Evolutionary conservation across 2,797 vertebrate species (phyloP), one percentile per base, ranked within the genome.

Genomic region (Psittacula derbiana): DNA sequence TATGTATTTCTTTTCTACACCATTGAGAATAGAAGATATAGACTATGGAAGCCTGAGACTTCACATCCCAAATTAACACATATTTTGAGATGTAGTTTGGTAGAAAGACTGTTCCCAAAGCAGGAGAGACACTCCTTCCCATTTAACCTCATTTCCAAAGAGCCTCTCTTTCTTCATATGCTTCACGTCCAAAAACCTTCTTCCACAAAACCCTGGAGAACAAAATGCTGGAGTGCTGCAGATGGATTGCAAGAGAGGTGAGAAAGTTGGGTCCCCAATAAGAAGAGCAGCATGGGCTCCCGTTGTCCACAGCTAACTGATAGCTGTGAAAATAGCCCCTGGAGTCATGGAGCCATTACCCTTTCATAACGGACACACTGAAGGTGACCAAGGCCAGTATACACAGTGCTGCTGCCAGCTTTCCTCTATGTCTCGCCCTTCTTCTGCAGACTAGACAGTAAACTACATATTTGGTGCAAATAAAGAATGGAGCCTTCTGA

Each of bases 401-500:
- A 95, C 52, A 88, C 88, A 93, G 66, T 1, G 1, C 30, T 89
- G 24, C 57, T 93, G 92, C 92, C 87, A 96, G 90, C 52, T 80
- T 79, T 95, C 83, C 80, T 81, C 81, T 83, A 2, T 61, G 73
- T 86, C 60, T 70, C 50, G 28, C 20, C 36, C 73, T 90, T 93
- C 65, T 64, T 80, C 90, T 74, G 18, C 0, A 2, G 73, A 53
- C 64, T 93, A 65, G 47, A 88, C 58, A 16, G 41, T 62, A 76
- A 93, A 80, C 16, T 36, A 61, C 2, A 0, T 36, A 47, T 90
- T 53, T 84, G 84, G 65, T 20, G 28, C 71, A 95, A 94, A 73
- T 49, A 21, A 69, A 91, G 74, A 96, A 79, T 38, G 44, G 70
- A 94, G 40, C 50, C 75, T 92, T 86, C 85, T 80, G 88, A 95